Evolutionary conservation across 2,888 invertebrate genomes (phyloP).

Genomic region (Lasius platythorax): DNA sequence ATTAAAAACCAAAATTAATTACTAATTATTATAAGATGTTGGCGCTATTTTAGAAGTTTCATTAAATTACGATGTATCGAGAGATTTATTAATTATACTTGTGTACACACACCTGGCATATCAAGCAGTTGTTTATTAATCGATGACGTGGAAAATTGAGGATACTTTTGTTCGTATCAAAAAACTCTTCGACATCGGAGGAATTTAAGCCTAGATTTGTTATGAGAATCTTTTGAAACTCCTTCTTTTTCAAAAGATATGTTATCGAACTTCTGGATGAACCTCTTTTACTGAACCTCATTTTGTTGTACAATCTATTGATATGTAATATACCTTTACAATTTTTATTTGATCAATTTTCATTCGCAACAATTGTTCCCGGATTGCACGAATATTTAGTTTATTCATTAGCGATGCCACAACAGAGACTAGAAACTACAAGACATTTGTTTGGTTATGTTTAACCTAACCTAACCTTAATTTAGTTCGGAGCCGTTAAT

Average conservation of each 20-base stretch:
- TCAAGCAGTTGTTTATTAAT: constrained; percentile 10
- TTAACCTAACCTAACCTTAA: no score
- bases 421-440: not conserved
- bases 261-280: not conserved
- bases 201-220: constrained; percentile 22
- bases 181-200: not conserved
- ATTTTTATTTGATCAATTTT: not conserved
- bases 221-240: constrained; percentile 2
- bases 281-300: constrained; percentile 8
- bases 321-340: not conserved
- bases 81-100: not conserved
- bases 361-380: not conserved
- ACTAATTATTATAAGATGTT: not conserved
- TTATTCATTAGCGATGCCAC: not conserved
- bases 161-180: not conserved
- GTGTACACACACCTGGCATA: not conserved
- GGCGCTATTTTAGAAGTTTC: not conserved
- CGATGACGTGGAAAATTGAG: not conserved
- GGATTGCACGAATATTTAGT: not conserved
- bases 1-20: not conserved
- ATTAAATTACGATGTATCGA: not conserved
- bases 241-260: not conserved
- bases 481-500: no score
- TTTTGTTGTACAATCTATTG: not conserved
- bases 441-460: not conserved